A percentile compares a stretch with the other conserved stretches of the same genome.
These are phyloP conservation scores for Aleiodes testaceus DNA, from an alignment of 2,888 invertebrate species.

Conservation along the genomic window DNA sequence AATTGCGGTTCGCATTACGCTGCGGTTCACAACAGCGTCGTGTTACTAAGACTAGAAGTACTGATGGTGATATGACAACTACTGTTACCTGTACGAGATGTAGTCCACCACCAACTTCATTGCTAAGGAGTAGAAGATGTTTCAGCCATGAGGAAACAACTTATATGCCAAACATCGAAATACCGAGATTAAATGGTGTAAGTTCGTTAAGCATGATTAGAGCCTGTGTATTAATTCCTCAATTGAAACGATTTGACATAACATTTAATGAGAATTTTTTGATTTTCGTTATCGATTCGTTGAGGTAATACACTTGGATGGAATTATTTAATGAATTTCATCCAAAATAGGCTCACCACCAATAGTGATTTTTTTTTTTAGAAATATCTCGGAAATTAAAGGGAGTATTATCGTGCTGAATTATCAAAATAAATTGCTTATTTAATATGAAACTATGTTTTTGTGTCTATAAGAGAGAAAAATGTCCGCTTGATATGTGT, in stretches of 20 bases:
- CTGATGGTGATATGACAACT: constrained; percentile 55
- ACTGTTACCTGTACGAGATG: constrained; percentile 64
- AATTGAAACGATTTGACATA: no score
- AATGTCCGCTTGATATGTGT: not conserved
- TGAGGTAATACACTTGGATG: constrained; percentile 14
- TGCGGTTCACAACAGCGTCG: constrained; percentile 90
- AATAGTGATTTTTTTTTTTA: no score
- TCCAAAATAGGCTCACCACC: constrained; percentile 8
- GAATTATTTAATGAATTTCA: not conserved
- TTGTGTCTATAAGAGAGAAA: not conserved
- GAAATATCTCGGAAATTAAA: not conserved
- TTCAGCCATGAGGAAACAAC: constrained; percentile 69
- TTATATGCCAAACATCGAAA: constrained; percentile 71
- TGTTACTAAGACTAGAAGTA: constrained; percentile 83
- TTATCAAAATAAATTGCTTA: not conserved
- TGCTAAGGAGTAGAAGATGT: constrained; percentile 65
- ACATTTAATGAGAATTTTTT: not conserved
- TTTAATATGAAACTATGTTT: not conserved
- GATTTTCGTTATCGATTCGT: not conserved
- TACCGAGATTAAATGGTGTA: constrained; percentile 72
- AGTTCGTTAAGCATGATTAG: constrained; percentile 68
- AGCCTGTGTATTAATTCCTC: not conserved
- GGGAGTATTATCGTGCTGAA: not conserved
- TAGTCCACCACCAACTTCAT: constrained; percentile 64
- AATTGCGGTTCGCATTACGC: constrained; percentile 91